phyloP scores from a whole-genome alignment of 2,888 invertebrate species.

The Leucophenga montana region DNA sequence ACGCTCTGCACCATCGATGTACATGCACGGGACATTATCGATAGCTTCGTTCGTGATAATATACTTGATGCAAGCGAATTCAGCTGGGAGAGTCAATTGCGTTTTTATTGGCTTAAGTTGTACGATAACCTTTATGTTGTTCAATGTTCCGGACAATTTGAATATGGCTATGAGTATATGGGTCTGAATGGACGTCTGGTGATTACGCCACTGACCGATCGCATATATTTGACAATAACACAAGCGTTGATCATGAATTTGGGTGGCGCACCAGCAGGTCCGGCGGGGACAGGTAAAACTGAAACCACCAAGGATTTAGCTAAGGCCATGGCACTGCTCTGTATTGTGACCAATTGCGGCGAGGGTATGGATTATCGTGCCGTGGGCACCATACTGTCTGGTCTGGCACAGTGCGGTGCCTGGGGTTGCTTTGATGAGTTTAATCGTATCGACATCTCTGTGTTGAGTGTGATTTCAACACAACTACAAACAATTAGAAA shows the following conservation, averaged over 20 bases:
- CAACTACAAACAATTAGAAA: slow-evolving; percentile 92
- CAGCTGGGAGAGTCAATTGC: slow-evolving; percentile 93
- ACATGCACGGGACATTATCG: slow-evolving; percentile 92
- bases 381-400: slow-evolving; percentile 82
- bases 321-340: slow-evolving; percentile 87
- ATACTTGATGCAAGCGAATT: slow-evolving; percentile 89
- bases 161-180: slow-evolving; percentile 97
- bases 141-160: slow-evolving; percentile 89
- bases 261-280: slow-evolving; percentile 91
- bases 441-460: slow-evolving; percentile 93
- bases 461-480: slow-evolving; percentile 92
- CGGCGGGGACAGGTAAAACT: slow-evolving; percentile 79
- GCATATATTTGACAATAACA: slow-evolving; percentile 93
- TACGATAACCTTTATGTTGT: slow-evolving; percentile 86
- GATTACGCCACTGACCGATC: slow-evolving; percentile 92
- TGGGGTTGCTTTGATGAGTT: slow-evolving; percentile 98
- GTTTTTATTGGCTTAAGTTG: slow-evolving; percentile 91
- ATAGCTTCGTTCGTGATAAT: slow-evolving; percentile 85
- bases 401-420: slow-evolving; percentile 78
- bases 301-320: slow-evolving; percentile 94
- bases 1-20: slow-evolving; percentile 93
- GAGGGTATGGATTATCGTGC: slow-evolving; percentile 94
- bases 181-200: slow-evolving; percentile 92
- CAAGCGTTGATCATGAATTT: slow-evolving; percentile 93
- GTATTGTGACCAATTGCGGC: slow-evolving; percentile 92